Percentiles rank a stretch among this genome's conserved stretches.
Conservation (phyloP, 1,140 invertebrate species). For the Zeugodacus cucurbitae region DNA sequence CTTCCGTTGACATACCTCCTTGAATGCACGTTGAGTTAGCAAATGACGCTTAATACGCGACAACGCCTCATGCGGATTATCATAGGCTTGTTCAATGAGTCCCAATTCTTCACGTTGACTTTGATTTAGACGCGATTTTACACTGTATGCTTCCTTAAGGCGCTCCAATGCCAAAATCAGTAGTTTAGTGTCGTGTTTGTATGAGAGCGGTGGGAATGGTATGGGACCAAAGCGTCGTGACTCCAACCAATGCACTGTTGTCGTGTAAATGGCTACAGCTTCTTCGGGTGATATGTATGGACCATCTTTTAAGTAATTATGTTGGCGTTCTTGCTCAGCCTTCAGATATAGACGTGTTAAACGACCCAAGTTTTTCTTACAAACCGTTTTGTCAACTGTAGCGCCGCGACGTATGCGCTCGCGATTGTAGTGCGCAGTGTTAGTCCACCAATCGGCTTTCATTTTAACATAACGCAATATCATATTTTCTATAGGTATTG, state of each 20-base stretch:
- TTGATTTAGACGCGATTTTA: slow-evolving; percentile 98
- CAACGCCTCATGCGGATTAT: slow-evolving; percentile 99
- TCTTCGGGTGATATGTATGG: slow-evolving; percentile 99
- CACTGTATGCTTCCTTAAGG: slow-evolving; percentile 98
- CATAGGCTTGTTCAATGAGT: slow-evolving; percentile 99
- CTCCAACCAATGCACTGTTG: slow-evolving; percentile 99
- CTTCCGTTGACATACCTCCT: slow-evolving; percentile 78
- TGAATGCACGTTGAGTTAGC: slow-evolving; percentile 97
- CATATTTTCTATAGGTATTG: slow-evolving; percentile 99
- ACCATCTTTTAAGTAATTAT: slow-evolving; percentile 99
- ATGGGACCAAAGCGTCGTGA: slow-evolving; percentile 98
- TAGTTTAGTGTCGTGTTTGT: slow-evolving; percentile 99
- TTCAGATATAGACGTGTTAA: slow-evolving; percentile 97
- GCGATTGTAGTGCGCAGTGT: slow-evolving; percentile 99
- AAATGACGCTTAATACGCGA: slow-evolving; percentile 99
- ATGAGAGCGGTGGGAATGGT: slow-evolving; percentile 98
- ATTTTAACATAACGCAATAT: slow-evolving; percentile 99
- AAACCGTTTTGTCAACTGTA: slow-evolving; percentile 99
- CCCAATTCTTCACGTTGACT: slow-evolving; percentile 98
- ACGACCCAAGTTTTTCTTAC: slow-evolving; percentile 98
- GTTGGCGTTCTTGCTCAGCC: slow-evolving; percentile 98
- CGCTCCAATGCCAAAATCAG: slow-evolving; percentile 96
- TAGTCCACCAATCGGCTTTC: slow-evolving; percentile 99
- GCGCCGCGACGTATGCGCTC: slow-evolving; percentile 93
- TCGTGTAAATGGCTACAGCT: slow-evolving; percentile 99